phyloP scores from a whole-genome alignment of 2,113 vertebrate genomes.

The Leptocoma aspasia region DNA sequence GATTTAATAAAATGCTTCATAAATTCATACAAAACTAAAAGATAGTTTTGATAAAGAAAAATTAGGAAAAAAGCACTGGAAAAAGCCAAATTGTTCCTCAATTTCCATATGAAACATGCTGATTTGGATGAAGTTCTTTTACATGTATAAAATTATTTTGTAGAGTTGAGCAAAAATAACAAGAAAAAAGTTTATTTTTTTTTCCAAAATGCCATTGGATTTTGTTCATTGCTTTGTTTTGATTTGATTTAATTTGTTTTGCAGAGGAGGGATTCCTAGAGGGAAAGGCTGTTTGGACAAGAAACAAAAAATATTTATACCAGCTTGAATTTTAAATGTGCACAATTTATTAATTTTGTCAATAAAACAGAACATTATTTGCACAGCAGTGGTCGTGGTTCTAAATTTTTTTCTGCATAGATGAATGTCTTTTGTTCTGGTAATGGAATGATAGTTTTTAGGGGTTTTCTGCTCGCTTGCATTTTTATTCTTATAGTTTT shows the following conservation, averaged over 20 bases:
- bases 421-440: not conserved
- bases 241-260: not conserved
- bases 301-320: not conserved
- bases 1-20: not conserved
- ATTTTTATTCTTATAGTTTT: not conserved
- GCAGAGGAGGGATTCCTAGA: not conserved
- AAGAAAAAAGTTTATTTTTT: not conserved
- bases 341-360: not conserved
- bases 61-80: not conserved
- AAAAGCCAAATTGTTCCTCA: not conserved
- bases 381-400: not conserved
- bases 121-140: not conserved
- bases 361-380: not conserved
- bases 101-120: not conserved
- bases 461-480: not conserved
- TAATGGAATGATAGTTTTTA: not conserved
- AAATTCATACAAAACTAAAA: not conserved
- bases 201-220: too few species aligned
- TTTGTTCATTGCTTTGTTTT: not conserved
- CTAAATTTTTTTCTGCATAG: not conserved
- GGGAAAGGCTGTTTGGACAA: not conserved
- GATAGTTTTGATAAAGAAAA: not conserved
- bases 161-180: not conserved
- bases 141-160: not conserved
- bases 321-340: not conserved